Base-by-base conservation (phyloP, 1,140 invertebrate species). In the Tachypleus tridentatus region DNA sequence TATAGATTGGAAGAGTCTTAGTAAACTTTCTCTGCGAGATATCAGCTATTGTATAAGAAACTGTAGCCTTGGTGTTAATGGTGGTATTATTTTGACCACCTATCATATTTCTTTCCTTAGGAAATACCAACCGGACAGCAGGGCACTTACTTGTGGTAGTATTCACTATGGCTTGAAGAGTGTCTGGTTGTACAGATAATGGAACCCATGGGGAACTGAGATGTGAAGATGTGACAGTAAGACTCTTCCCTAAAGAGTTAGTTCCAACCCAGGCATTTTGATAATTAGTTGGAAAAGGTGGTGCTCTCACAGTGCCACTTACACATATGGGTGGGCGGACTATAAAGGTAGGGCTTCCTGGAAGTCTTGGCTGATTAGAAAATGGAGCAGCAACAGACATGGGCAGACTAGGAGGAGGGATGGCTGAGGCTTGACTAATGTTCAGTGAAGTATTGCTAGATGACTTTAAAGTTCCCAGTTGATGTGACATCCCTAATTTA, bases 31-130 rank as follows among this genome's bases (percentile, higher is more conserved):
- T 56, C 51, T 65, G 64, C 53, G 63, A 57, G 47, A 66, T 64
- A 51, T 58, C 60, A 60, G 82, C 82, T 64, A 78, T 80, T 47
- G 83, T 82, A 68, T 85, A 83, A 3, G 82, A 82, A 29, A 29
- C 29, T 29, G 29, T 29, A 29, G 29, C 29, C 29, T 29, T 29
- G 29, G 29, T 29, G 2, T 29, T 29, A 29, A 29, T 29, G 29
- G 29, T 29, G 29, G 29, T 29, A 2, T 29, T 29, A 29, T 66
- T 53, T 47, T 61, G 51, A 60, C 53, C 51, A 48, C 29, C 4
- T 51, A 52, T n/a, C 51, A 49, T 57, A 48, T 61, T 64, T 59
- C 70, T 72, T 4, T 73, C 72, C 61, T 64, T 63, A n/a, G 62
- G 67, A 67, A 72, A 74, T 47, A 73, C 58, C 61, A 70, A 70